These are phyloP conservation scores for Caenorhabditis macrosperma DNA, from an alignment of 2,888 invertebrate genomes.

Conservation along the genomic window DNA sequence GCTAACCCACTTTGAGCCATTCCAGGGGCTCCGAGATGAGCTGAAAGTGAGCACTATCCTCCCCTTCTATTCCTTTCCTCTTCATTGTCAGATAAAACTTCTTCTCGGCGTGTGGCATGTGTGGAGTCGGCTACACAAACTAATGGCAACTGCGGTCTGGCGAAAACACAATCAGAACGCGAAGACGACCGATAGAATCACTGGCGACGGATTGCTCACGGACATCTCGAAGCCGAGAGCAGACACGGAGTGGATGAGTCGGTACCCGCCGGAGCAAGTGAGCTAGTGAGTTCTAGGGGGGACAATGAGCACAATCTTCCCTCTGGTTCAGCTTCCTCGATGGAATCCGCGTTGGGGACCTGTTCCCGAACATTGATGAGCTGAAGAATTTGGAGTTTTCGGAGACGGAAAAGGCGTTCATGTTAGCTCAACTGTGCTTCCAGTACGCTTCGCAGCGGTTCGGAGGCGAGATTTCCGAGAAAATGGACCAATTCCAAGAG, in stretches of 20 bases:
- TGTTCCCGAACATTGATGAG: slow-evolving; percentile 25
- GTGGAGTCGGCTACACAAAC: slow-evolving; percentile 45
- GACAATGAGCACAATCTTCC: not conserved
- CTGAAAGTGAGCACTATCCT: too few species aligned
- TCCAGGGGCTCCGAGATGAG: slow-evolving; percentile 37
- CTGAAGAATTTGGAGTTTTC: slow-evolving; percentile 27
- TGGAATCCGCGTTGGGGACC: slow-evolving; percentile 17
- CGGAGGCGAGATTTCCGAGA: slow-evolving; percentile 8
- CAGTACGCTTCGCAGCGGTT: slow-evolving; percentile 34
- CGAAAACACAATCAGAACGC: not conserved
- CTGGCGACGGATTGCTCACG: slow-evolving; percentile 21
- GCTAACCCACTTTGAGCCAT: slow-evolving; percentile 48
- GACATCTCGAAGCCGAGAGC: not conserved
- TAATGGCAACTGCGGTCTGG: slow-evolving; percentile 32
- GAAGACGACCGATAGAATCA: not conserved
- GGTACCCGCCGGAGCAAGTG: slow-evolving; percentile 15
- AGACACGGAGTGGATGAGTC: slow-evolving; percentile 29
- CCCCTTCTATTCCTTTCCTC: not conserved
- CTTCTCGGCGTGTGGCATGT: slow-evolving; percentile 45
- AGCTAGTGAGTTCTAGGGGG: slow-evolving; percentile 11
- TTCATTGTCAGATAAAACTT: slow-evolving; percentile 41
- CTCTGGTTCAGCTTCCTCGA: slow-evolving; percentile 22
- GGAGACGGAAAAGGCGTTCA: slow-evolving; percentile 44
- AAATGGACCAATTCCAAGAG: slow-evolving; percentile 34
- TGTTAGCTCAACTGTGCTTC: slow-evolving; percentile 52